These are phyloP conservation scores for Platyscelio sp. DNA, from an alignment of 2,888 invertebrate species.

Conservation along the genomic window DNA sequence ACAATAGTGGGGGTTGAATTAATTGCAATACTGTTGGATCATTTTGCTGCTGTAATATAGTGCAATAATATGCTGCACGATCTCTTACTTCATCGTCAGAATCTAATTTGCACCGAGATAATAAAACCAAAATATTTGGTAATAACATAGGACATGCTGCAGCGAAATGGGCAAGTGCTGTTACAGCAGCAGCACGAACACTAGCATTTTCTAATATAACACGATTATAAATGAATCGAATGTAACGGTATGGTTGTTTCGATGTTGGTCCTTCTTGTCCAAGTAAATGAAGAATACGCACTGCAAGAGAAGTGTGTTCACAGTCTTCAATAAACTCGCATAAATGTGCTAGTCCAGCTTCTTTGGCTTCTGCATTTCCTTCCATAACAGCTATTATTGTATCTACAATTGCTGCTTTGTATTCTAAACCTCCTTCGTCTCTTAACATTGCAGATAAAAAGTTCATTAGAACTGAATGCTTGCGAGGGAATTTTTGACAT, in stretches of 20 bases:
- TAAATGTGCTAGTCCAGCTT: constrained; percentile 97
- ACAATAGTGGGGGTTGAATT: constrained; percentile 82
- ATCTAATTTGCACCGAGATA: constrained; percentile 96
- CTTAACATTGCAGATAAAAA: constrained; percentile 98
- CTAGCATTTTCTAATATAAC: constrained; percentile 98
- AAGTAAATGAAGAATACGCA: constrained; percentile 96
- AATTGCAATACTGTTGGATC: constrained; percentile 80
- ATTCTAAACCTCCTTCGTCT: constrained; percentile 98
- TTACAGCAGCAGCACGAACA: constrained; percentile 98
- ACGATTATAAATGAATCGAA: constrained; percentile 94
- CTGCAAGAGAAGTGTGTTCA: constrained; percentile 98
- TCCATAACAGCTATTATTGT: constrained; percentile 99
- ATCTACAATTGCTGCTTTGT: constrained; percentile 99
- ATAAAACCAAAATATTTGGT: constrained; percentile 93
- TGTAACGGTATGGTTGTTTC: constrained; percentile 95
- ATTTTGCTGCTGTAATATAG: constrained; percentile 89
- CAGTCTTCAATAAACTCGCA: constrained; percentile 99
- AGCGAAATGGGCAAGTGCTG: constrained; percentile 98
- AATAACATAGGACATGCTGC: constrained; percentile 96
- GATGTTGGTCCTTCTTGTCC: constrained; percentile 99
- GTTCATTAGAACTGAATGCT: constrained; percentile 97
- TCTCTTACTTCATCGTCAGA: constrained; percentile 99
- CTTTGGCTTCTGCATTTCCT: constrained; percentile 98
- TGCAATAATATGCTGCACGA: constrained; percentile 97
- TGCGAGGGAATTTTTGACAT: constrained; percentile 98